These are phyloP conservation scores for Leucoraja ocellata DNA, from an alignment of 2,797 vertebrate species.

Conservation along the genomic window DNA sequence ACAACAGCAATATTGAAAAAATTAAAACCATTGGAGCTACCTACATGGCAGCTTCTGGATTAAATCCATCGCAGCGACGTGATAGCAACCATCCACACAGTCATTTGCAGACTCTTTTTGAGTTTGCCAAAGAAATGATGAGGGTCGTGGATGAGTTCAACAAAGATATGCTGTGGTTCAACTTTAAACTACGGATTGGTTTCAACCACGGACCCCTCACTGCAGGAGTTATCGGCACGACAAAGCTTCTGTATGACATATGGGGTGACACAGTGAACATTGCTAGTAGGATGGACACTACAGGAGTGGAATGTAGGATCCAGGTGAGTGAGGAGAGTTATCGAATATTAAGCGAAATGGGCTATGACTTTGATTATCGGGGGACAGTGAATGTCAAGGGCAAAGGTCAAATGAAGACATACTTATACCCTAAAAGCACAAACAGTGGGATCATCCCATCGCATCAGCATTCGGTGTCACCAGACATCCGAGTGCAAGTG, in stretches of 20 bases:
- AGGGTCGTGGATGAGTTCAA: slow-evolving; percentile 94
- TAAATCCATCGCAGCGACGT: slow-evolving; percentile 74
- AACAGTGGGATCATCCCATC: slow-evolving; percentile 82
- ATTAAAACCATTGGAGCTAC: slow-evolving; percentile 99
- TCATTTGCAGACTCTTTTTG: slow-evolving; percentile 83
- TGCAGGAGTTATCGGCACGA: slow-evolving; percentile 92
- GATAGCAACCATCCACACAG: slow-evolving; percentile 67
- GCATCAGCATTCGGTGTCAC: slow-evolving; percentile 89
- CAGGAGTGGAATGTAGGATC: slow-evolving; percentile 88
- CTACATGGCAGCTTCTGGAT: slow-evolving; percentile 92
- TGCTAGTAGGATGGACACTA: slow-evolving; percentile 96
- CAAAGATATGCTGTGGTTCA: slow-evolving; percentile 97
- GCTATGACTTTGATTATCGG: slow-evolving; percentile 90
- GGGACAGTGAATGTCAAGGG: slow-evolving; percentile 97
- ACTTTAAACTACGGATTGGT: slow-evolving; percentile 90
- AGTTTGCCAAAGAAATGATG: slow-evolving; percentile 97
- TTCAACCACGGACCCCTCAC: slow-evolving; percentile 94
- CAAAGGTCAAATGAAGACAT: slow-evolving; percentile 98
- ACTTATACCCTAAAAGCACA: slow-evolving; percentile 82
- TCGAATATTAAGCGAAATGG: slow-evolving; percentile 77
- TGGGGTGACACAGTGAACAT: slow-evolving; percentile 99
- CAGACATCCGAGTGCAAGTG: slow-evolving; percentile 90
- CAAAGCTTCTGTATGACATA: slow-evolving; percentile 93
- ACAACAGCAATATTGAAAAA: slow-evolving; percentile 81
- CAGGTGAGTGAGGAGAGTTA: slow-evolving; percentile 98